Base-by-base conservation (phyloP, 2,888 invertebrate species). In the Agriopis marginaria region DNA sequence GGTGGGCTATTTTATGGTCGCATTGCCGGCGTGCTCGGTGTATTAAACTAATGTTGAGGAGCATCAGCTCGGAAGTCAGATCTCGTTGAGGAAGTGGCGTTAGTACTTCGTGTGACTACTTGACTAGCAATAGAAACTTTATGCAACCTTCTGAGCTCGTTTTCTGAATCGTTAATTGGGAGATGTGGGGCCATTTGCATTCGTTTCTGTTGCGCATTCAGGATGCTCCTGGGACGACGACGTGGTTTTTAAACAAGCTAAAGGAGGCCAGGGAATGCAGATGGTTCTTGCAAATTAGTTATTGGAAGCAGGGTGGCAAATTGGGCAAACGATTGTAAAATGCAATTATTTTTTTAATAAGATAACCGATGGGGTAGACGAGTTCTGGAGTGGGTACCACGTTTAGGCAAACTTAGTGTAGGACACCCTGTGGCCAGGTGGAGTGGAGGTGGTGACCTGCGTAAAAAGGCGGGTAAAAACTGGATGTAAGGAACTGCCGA, bases 51-150 rank as follows among this genome's bases (percentile, higher is more conserved):
- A 62, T 66, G 72, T 66, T 72, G 71, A 73, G 71, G 67, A 67
- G 66, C 63, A 68, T 81, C 77, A 77, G 80, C 81, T 86, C 87
- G 87, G 88, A 89, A 87, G 88, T 84, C 71, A 75, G 74, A 76
- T 72, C 76, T 74, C 70, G 73, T 74, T 72, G 82, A 85, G 85
- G 85, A 86, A 86, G 83, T 82, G 79, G 77, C 68, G 72, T 66
- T 17, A 71, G 69, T 69, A 75, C 77, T 55, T 59, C 63, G 47
- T 50, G 70, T 64, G 86, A 86, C 84, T 85, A 75, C 75, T 77
- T 65, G 86, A 86, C 84, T 85, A 75, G 76, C 77, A 84, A 86
- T 81, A 72, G 67, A 73, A 72, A 65, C 66, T 79, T 80, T 78
- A 79, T 77, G 79, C 80, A 85, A 84, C 79, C 80, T 83, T 82